Conservation (phyloP, 1,140 invertebrate species). For the Gonioctena quinquepunctata region DNA sequence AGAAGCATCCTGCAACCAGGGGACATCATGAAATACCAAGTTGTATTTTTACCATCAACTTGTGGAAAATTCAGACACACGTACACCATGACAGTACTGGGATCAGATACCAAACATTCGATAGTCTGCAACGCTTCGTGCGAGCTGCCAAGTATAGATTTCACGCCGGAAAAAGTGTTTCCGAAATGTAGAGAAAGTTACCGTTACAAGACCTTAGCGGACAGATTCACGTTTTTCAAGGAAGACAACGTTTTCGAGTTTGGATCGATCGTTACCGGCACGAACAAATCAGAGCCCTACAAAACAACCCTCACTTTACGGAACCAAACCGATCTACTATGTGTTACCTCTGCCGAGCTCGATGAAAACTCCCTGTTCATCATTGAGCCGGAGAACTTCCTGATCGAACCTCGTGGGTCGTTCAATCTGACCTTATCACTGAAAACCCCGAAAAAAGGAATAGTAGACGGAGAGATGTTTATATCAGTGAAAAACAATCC, state of each 20-base stretch:
- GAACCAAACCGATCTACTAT: background rate
- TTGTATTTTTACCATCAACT: slow-evolving; percentile 40
- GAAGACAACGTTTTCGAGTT: slow-evolving; percentile 41
- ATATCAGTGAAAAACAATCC: slow-evolving; percentile 48
- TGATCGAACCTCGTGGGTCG: slow-evolving; percentile 23
- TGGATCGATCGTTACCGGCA: slow-evolving; percentile 30
- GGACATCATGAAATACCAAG: slow-evolving; percentile 29
- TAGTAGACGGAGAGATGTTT: slow-evolving; percentile 23
- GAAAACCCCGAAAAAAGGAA: slow-evolving; percentile 26
- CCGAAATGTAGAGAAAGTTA: slow-evolving; percentile 25
- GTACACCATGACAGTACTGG: slow-evolving; percentile 33
- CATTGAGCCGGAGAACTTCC: slow-evolving; percentile 8
- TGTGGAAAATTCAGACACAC: slow-evolving; percentile 37
- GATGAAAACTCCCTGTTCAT: slow-evolving; percentile 14
- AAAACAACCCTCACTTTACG: background rate
- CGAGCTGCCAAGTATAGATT: slow-evolving; percentile 43
- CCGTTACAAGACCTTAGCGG: slow-evolving; percentile 27
- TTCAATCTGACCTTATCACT: slow-evolving; percentile 27
- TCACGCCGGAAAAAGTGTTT: slow-evolving; percentile 39
- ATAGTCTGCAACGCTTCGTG: slow-evolving; percentile 38
- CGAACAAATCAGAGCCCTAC: slow-evolving; percentile 23
- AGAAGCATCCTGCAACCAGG: slow-evolving; percentile 35
- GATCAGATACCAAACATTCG: slow-evolving; percentile 22
- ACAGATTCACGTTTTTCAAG: slow-evolving; percentile 34
- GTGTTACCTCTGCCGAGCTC: background rate